Conservation (phyloP, 2,888 invertebrate species). For the Synanthedon tipuliformis region DNA sequence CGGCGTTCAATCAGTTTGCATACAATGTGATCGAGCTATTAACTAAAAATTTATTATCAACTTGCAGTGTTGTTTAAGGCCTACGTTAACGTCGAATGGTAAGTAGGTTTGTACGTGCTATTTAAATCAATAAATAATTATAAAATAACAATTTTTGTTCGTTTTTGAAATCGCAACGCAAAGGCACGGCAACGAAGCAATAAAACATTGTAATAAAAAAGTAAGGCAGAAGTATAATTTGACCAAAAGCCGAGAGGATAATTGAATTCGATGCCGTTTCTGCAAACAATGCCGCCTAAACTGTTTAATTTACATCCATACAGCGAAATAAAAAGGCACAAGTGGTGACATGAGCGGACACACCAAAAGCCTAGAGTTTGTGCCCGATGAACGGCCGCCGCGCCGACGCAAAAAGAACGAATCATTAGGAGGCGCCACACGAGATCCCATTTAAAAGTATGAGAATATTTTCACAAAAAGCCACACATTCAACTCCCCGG, state of each 20-base stretch:
- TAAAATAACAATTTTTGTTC: too few species aligned
- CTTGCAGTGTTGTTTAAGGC: neutral
- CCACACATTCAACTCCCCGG: conserved; percentile 66
- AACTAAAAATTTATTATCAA: conserved; percentile 4
- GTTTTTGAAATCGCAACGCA: too few species aligned
- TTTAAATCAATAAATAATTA: too few species aligned
- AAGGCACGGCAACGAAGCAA: neutral
- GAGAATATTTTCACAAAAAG: conserved; percentile 70
- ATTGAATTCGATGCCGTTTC: conserved; percentile 22
- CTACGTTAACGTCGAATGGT: too few species aligned
- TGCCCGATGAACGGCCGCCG: conserved; percentile 36
- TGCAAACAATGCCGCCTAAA: conserved; percentile 59
- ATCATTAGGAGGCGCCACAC: conserved; percentile 70
- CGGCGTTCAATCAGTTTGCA: conserved; percentile 7
- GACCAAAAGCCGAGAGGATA: conserved; percentile 17
- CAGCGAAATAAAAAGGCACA: conserved; percentile 50
- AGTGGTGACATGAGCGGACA: conserved; percentile 60
- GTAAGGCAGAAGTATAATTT: conserved; percentile 13
- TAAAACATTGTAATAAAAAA: conserved; percentile 5
- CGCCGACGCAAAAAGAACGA: conserved; percentile 64
- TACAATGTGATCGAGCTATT: neutral
- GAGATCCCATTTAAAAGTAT: conserved; percentile 69
- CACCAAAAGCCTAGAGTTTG: conserved; percentile 57
- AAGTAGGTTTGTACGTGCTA: too few species aligned
- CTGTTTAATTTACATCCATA: conserved; percentile 63